These are phyloP conservation scores for Heloderma charlesbogerti DNA, from an alignment of 2,113 vertebrate genomes.

Conservation along the genomic window DNA sequence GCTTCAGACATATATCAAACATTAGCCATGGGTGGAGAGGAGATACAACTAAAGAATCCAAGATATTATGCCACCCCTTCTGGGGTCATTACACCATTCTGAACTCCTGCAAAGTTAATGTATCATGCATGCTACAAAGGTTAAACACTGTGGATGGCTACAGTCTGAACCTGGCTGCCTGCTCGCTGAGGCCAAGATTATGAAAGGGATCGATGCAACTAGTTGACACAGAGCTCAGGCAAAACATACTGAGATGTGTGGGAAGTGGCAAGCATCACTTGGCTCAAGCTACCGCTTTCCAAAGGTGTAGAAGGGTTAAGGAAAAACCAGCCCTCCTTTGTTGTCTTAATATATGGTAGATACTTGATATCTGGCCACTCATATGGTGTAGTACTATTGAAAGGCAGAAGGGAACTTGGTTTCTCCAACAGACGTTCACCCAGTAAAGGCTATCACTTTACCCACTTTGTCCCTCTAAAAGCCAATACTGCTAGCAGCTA, in stretches of 20 bases:
- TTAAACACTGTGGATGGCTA: background rate
- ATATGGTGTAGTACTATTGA: background rate
- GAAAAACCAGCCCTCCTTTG: background rate
- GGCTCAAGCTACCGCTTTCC: background rate
- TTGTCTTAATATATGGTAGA: slow-evolving; percentile 10
- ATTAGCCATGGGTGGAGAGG: too few relatives aligned
- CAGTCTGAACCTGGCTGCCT: background rate
- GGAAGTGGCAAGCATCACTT: background rate
- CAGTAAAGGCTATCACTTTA: slow-evolving; percentile 16
- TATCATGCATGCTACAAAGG: background rate
- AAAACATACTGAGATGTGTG: background rate
- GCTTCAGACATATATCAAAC: background rate
- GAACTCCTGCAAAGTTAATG: background rate
- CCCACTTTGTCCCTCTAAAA: slow-evolving; percentile 4
- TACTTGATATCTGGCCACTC: slow-evolving; percentile 3
- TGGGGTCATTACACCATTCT: background rate
- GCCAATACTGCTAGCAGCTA: background rate
- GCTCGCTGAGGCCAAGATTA: background rate
- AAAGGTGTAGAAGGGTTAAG: background rate
- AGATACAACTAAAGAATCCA: background rate
- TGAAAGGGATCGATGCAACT: background rate
- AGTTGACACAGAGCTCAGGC: background rate
- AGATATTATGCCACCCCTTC: background rate
- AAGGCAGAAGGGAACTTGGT: slow-evolving; percentile 7
- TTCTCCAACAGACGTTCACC: slow-evolving; percentile 8